Conservation (phyloP, 2,113 vertebrate genomes). For the Aptenodytes forsteri region DNA sequence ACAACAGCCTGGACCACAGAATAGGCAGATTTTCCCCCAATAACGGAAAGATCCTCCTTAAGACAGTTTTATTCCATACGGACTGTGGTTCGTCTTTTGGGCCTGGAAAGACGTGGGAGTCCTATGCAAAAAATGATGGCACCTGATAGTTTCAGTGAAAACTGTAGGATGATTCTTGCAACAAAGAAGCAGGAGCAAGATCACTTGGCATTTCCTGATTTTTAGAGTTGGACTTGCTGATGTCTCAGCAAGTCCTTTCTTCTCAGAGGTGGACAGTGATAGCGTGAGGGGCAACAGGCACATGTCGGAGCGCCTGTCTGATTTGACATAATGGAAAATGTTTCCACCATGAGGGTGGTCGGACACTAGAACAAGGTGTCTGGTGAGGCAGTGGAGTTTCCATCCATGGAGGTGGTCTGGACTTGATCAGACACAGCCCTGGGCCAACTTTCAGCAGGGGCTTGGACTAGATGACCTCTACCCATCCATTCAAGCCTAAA, state of each 20-base stretch:
- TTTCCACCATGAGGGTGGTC: background rate
- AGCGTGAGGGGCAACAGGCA: fast-evolving
- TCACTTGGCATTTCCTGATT: background rate
- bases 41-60: background rate
- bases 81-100: background rate
- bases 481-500: background rate
- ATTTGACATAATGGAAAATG: background rate
- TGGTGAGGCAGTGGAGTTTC: background rate
- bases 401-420: background rate
- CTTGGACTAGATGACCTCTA: background rate
- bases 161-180: background rate
- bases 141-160: background rate
- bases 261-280: background rate
- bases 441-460: background rate
- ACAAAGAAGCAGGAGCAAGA: background rate
- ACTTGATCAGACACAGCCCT: background rate
- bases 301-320: background rate
- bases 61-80: background rate
- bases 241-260: background rate
- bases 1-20: background rate
- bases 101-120: background rate
- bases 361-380: background rate
- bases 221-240: background rate
- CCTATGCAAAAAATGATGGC: background rate
- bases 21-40: background rate